Evolutionary conservation across 2,888 invertebrate genomes (phyloP), one percentile per base, ranked within the genome.

Genomic region (Itoplectis maculator): DNA sequence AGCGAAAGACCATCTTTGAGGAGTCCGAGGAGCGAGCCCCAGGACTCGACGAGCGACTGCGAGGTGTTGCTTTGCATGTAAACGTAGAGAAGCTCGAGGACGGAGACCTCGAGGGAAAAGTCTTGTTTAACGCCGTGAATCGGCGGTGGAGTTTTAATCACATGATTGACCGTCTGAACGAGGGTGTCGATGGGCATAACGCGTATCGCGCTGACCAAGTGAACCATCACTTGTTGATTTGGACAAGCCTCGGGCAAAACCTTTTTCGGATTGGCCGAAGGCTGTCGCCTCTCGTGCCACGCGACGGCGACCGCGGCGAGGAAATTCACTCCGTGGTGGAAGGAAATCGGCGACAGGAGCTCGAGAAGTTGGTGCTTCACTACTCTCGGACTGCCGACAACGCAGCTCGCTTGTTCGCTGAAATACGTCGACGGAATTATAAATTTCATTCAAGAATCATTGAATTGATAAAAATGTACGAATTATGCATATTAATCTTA

Each of bases 141-240:
- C 2, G 94, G 94, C 0, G 96, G 95, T 15, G 97, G 97, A 82
- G 96, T 96, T 91, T 96, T 96, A 40, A 98, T 95, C 81, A 97
- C 97, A 90, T 96, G 96, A 88, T 96, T 96, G 20, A 97, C 95
- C 4, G 97, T 97, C 93, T 96, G 96, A 65, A 98, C 96, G 87
- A 97, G 94, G 72, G 96, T 96, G 89, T 97, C 97, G 88, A 97
- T 95, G 2, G 97, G 97, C 94, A 98, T 95, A 0, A 97, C 97
- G 84, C 96, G 95, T 84, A 98, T 96, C 42, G 96, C 96, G 72
- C 96, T 95, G 63, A 98, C 95, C 84, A 98, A 93, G 85, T 97
- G 95, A 11, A 98, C 97, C 87, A 97, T 93, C 82, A 96, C 95
- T 85, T 95, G 94, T 92, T 97, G 97, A 84, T 95, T 95, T 5